These are phyloP conservation scores for Limanda limanda DNA, from an alignment of 2,113 vertebrate genomes.

Conservation along the genomic window DNA sequence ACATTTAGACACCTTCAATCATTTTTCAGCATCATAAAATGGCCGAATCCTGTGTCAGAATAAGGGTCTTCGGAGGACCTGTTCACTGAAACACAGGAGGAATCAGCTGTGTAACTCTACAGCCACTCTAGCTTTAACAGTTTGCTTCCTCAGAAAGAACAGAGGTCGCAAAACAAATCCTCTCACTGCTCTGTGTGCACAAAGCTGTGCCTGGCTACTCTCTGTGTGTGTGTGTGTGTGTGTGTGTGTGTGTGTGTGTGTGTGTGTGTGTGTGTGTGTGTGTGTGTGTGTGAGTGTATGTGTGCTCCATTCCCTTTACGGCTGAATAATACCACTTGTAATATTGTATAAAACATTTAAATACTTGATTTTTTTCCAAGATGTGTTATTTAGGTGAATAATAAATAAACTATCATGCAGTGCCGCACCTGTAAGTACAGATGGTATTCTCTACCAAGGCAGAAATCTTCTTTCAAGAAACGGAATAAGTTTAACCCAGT, in stretches of 20 bases:
- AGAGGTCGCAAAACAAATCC: conserved; percentile 41
- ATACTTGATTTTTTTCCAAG: neutral
- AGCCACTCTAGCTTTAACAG: conserved; percentile 35
- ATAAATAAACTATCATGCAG: conserved; percentile 14
- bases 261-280: too few species aligned
- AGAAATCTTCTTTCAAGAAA: neutral
- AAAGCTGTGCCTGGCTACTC: conserved; percentile 24
- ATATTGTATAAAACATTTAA: conserved; percentile 29
- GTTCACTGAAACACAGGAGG: conserved; percentile 5
- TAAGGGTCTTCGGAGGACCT: neutral
- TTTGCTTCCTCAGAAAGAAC: conserved; percentile 23
- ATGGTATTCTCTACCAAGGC: conserved; percentile 16
- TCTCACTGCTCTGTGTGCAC: conserved; percentile 15
- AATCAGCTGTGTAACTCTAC: conserved; percentile 17
- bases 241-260: too few species aligned
- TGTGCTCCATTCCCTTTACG: conserved; percentile 8
- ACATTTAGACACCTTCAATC: neutral
- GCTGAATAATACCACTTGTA: conserved; percentile 1
- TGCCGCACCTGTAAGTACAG: conserved; percentile 2
- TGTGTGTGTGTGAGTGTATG: neutral
- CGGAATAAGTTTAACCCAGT: conserved; percentile 18
- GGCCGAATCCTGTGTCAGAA: neutral
- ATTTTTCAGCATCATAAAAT: neutral
- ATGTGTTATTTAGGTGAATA: conserved; percentile 10
- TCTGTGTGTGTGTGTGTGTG: neutral